These are phyloP conservation scores for Mimumesa dahlbomi DNA, from an alignment of 2,888 invertebrate genomes.

Conservation along the genomic window DNA sequence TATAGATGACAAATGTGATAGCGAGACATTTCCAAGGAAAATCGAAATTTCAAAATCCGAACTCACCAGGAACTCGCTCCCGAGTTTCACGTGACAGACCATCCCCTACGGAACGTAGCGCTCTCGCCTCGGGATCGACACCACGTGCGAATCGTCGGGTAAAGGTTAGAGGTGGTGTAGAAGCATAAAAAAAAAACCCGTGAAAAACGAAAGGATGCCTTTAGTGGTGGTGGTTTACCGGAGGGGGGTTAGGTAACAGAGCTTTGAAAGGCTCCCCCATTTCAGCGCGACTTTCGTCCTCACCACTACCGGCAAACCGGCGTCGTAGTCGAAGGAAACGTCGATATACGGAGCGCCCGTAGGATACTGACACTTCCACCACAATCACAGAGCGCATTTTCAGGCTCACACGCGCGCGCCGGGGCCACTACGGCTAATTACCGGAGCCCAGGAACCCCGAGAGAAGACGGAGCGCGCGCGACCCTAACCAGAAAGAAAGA, in stretches of 20 bases:
- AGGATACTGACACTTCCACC: slow-evolving; percentile 69
- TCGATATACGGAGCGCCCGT: slow-evolving; percentile 68
- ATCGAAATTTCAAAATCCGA: no score
- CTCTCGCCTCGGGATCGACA: slow-evolving; percentile 14
- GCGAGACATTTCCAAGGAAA: no score
- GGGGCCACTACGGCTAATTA: slow-evolving; percentile 73
- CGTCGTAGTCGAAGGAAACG: slow-evolving; percentile 63
- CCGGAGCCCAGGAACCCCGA: slow-evolving; percentile 57
- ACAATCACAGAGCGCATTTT: slow-evolving; percentile 70
- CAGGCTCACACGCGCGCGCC: slow-evolving; percentile 73
- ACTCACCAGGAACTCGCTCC: background rate
- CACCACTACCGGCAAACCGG: slow-evolving; percentile 2
- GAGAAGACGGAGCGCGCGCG: slow-evolving; percentile 37
- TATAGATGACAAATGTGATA: no score
- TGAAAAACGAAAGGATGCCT: slow-evolving; percentile 42
- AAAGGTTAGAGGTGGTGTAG: slow-evolving; percentile 5
- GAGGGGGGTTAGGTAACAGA: slow-evolving; percentile 23
- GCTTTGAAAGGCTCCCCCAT: slow-evolving; percentile 57
- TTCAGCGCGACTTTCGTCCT: slow-evolving; percentile 12
- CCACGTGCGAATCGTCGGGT: slow-evolving; percentile 44
- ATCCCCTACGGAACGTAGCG: background rate
- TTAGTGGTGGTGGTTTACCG: slow-evolving; percentile 22
- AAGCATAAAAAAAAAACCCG: slow-evolving; percentile 22
- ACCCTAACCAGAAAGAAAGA: slow-evolving; percentile 39
- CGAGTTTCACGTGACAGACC: background rate